Percentiles rank a stretch among this genome's conserved stretches.
These are phyloP conservation scores for Lepidurus apus DNA, from an alignment of 1,140 invertebrate species.

Conservation along the genomic window DNA sequence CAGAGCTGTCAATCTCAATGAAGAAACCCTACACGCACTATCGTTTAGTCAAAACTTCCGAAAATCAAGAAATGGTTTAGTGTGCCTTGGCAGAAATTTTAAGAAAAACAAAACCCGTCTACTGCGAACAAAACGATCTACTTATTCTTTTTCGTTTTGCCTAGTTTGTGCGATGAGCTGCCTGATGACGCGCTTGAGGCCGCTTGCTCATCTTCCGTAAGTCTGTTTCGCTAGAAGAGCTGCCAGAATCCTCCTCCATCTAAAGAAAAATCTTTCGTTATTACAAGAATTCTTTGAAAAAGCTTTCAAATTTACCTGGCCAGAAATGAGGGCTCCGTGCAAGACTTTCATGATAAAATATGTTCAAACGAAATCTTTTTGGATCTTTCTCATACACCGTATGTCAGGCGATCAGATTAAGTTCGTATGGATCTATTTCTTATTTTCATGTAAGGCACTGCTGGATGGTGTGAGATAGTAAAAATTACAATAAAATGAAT, in stretches of 20 bases:
- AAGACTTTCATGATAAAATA: slow-evolving; percentile 86
- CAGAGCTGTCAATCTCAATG: not conserved
- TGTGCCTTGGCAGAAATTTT: not conserved
- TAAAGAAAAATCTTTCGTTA: not conserved
- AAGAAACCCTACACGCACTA: not conserved
- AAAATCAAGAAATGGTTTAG: not conserved
- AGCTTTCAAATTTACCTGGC: slow-evolving; percentile 56
- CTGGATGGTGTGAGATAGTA: too few relatives aligned
- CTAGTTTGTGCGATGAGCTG: not conserved
- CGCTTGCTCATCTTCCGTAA: not conserved
- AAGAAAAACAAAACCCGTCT: not conserved
- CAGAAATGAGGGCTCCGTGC: slow-evolving; percentile 70
- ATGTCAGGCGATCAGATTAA: too few relatives aligned
- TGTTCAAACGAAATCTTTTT: slow-evolving; percentile 80
- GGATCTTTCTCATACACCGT: too few relatives aligned
- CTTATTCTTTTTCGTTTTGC: not conserved
- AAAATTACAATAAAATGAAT: too few relatives aligned
- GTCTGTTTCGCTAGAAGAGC: slow-evolving; percentile 29
- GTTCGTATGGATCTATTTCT: too few relatives aligned
- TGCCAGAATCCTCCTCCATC: slow-evolving; percentile 34
- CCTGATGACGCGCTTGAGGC: not conserved
- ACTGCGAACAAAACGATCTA: not conserved
- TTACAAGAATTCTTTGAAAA: not conserved
- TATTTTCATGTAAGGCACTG: too few relatives aligned
- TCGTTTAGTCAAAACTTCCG: not conserved